Conservation (phyloP, 30 jellyfish, hydroid and myxozoan species). For the Catostylus mosaicus region DNA sequence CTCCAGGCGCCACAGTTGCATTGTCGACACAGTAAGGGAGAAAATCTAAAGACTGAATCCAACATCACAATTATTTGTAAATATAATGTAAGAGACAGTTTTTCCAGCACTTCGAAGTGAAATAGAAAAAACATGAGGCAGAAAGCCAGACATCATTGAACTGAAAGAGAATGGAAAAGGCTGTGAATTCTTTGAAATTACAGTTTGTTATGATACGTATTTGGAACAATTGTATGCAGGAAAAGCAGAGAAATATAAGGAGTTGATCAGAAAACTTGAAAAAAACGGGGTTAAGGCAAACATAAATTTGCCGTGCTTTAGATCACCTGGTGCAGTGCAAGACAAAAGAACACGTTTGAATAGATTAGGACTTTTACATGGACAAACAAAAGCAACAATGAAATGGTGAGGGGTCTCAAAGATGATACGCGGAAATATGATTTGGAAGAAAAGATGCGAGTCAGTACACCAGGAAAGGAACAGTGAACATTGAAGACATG, state of each 20-base stretch:
- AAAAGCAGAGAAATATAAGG: not conserved
- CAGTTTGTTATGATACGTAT: not conserved
- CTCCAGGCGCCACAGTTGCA: not conserved
- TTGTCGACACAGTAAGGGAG: not conserved
- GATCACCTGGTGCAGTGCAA: slow-evolving; percentile 17
- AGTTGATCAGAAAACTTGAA: slow-evolving; percentile 13
- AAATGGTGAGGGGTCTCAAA: too few species aligned
- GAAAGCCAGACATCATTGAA: not conserved
- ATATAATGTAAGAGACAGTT: not conserved
- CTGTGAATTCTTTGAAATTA: not conserved
- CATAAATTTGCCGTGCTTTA: not conserved
- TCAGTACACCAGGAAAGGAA: too few species aligned
- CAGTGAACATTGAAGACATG: too few species aligned
- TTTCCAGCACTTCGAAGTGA: not conserved
- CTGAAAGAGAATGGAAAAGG: slow-evolving; percentile 15
- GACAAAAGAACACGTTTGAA: not conserved
- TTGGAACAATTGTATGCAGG: not conserved
- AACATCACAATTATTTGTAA: not conserved
- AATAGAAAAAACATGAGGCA: not conserved
- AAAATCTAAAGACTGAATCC: not conserved
- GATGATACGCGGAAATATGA: too few species aligned
- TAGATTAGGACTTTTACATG: slow-evolving; percentile 9
- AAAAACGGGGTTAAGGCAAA: not conserved
- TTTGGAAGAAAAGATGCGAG: too few species aligned
- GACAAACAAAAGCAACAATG: slow-evolving; percentile 6